phyloP scores from a whole-genome alignment of 2,888 invertebrate species.

The Nebria brevicollis region DNA sequence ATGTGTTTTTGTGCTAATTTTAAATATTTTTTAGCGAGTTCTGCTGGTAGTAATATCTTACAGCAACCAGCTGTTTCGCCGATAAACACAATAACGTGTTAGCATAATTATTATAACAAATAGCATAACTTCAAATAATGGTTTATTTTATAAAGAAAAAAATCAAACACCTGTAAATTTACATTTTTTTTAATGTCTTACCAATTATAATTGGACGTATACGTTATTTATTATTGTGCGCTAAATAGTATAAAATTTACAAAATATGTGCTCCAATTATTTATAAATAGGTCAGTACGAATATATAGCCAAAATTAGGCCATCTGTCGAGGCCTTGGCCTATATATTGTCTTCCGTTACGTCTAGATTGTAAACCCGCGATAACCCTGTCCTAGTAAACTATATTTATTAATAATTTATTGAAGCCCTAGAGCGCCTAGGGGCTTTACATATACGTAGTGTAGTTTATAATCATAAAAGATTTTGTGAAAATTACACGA shows the following conservation, averaged over 20 bases:
- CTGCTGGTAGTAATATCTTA: constrained; percentile 1
- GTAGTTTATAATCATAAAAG: background rate
- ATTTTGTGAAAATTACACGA: background rate
- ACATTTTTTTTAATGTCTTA: background rate
- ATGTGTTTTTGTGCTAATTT: background rate
- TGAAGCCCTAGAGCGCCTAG: too few relatives aligned
- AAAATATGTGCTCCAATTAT: background rate
- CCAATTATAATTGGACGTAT: too few relatives aligned
- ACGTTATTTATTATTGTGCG: too few relatives aligned
- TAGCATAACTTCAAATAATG: background rate
- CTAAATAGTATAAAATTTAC: background rate
- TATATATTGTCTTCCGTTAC: background rate
- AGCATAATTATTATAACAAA: background rate
- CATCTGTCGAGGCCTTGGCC: background rate
- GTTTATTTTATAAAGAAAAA: background rate
- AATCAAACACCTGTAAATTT: background rate
- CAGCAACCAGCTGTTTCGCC: background rate
- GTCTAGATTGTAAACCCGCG: background rate
- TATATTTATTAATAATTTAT: too few relatives aligned
- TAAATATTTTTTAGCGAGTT: background rate
- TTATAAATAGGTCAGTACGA: background rate
- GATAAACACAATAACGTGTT: background rate
- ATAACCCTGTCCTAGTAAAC: background rate
- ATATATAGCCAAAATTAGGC: background rate
- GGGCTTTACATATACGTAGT: background rate